phyloP scores from a whole-genome alignment of 2,888 invertebrate genomes.

The Limnephilus rhombicus region DNA sequence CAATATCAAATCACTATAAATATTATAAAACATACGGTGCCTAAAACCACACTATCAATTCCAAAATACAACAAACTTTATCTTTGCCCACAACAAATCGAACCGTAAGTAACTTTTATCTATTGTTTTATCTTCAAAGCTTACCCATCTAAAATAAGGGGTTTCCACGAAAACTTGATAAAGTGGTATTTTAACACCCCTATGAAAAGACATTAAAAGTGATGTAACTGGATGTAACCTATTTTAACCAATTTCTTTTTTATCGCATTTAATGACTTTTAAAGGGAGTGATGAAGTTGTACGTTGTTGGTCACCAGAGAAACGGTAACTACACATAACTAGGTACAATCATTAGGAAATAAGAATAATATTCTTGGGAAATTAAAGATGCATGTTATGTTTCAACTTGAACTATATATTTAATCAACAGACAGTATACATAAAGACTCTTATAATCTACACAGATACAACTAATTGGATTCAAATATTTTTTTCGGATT shows the following conservation, averaged over 20 bases:
- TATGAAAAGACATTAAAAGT: no score
- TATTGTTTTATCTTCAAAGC: background rate
- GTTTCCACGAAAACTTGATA: no score
- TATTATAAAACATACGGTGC: no score
- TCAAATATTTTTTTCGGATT: background rate
- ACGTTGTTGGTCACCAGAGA: no score
- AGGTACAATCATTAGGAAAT: background rate
- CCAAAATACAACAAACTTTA: background rate
- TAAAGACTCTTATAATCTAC: background rate
- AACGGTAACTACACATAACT: no score
- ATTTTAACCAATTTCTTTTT: no score
- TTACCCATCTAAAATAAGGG: background rate
- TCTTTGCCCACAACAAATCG: background rate
- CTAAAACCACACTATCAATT: background rate
- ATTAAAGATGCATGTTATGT: background rate
- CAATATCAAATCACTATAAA: no score
- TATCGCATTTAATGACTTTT: no score
- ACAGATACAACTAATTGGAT: background rate
- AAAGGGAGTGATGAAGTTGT: no score
- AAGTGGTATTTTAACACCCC: no score
- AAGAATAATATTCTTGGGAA: background rate
- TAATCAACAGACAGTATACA: conserved; percentile 49
- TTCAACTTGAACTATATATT: conserved; percentile 41
- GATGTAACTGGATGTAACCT: no score
- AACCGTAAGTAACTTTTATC: background rate